Evolutionary conservation across 2,888 invertebrate genomes (phyloP).

Genomic region (Heliothis peltigera): DNA sequence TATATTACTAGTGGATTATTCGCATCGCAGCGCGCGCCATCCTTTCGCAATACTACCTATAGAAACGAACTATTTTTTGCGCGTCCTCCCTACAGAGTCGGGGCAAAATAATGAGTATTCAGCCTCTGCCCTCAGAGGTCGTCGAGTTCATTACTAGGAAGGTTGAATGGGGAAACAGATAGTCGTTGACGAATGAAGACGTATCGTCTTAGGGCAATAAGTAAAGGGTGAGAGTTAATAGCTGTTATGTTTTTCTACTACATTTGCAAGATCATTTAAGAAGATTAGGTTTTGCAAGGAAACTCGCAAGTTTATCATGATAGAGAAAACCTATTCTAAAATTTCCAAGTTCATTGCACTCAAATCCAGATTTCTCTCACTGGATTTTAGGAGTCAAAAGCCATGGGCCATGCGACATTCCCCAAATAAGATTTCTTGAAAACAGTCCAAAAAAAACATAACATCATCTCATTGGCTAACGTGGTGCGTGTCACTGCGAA

Average conservation of each 20-base stretch:
- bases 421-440: constrained; percentile 23
- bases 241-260: constrained; percentile 1
- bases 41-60: constrained; percentile 40
- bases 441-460: constrained; percentile 40
- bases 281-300: background rate
- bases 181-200: constrained; percentile 41
- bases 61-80: constrained; percentile 62
- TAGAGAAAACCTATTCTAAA: background rate
- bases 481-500: constrained; percentile 36
- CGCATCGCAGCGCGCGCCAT: constrained; percentile 63
- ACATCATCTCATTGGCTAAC: constrained; percentile 41
- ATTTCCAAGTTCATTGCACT: background rate
- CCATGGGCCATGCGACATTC: constrained; percentile 13
- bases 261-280: background rate
- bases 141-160: constrained; percentile 53
- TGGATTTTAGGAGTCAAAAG: constrained; percentile 1
- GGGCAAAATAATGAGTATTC: constrained; percentile 60
- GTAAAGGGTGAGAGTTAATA: constrained; percentile 15
- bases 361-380: background rate
- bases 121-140: constrained; percentile 60
- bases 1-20: constrained; percentile 77
- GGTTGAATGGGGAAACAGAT: constrained; percentile 31
- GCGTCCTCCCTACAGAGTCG: constrained; percentile 49
- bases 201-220: constrained; percentile 23
- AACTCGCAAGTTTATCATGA: too few relatives aligned